Evolutionary conservation across 2,113 vertebrate species (phyloP).

Genomic region (Eira barbara): DNA sequence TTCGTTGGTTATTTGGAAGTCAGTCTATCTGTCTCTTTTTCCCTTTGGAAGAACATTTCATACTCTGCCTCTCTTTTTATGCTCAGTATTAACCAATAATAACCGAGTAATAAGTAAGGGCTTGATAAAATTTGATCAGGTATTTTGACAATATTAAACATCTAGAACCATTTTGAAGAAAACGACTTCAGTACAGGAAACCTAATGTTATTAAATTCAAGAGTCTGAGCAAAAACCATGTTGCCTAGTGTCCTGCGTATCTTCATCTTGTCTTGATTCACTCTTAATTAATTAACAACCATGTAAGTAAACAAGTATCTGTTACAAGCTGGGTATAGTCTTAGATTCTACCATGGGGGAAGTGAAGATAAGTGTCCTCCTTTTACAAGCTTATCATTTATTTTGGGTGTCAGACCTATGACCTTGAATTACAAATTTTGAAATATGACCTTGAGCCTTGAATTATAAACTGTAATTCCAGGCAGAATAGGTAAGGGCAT

Average conservation of each 20-base stretch:
- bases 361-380: not conserved
- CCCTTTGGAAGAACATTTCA: not conserved
- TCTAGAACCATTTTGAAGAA: not conserved
- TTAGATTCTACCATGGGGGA: not conserved
- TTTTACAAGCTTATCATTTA: not conserved
- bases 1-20: not conserved
- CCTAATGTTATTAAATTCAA: not conserved
- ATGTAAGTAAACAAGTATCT: not conserved
- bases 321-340: not conserved
- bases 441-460: not conserved
- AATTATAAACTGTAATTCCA: conserved; percentile 20
- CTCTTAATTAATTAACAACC: not conserved
- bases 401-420: not conserved
- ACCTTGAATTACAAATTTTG: conserved; percentile 29
- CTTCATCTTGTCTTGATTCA: not conserved
- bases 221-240: not conserved
- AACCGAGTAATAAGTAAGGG: not conserved
- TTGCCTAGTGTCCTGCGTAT: not conserved
- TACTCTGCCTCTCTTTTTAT: not conserved
- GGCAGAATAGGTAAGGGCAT: not conserved
- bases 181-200: not conserved
- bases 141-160: not conserved
- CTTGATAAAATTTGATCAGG: not conserved
- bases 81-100: not conserved
- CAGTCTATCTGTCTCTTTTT: not conserved